Evolutionary conservation across 30 jellyfish, hydroid and myxozoan species (phyloP), one percentile per base, ranked within the genome.

Genomic region (Phacellophora camtschatica): DNA sequence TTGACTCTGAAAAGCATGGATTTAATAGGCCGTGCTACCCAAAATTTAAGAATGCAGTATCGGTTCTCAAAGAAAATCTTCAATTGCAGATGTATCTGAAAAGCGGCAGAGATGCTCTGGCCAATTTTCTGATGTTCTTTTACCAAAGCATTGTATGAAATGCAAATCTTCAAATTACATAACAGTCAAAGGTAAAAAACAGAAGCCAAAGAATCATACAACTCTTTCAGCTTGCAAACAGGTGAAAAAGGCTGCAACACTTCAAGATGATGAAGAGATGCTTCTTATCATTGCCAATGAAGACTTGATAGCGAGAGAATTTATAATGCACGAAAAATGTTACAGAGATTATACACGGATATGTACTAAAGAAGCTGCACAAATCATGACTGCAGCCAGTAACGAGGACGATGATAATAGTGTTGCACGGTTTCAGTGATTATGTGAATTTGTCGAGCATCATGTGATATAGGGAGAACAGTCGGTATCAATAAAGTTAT

Each of bases 241-340:
- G 57, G 57, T 63, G 28, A 32, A 36, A 63, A 32, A 63, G 24
- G 77, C 77, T 30, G 77, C 77, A 32, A 31, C 53, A 63, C 53
- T 63, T 36, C 71, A 63, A 16, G 28, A 32, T 13, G 53, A 63
- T 29, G 77, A 63, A 19, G 77, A 19, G 37, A 55, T 55, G 59
- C 57, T 63, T 9, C 53, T 36, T 63, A 36, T 30, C 53, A 25
- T 63, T 30, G 15, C 53, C 1, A 63, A 63, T 9, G 57, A 63
- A 22, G 77, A 63, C 57, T 63, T 63, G 77, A 63, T 36, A 65
- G 53, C 77, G 35, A 63, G 77, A 30, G 77, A 63, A 36, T 63
- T 30, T 36, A 32, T 10, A 63, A 36, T 63, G 57, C 77, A 63
- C 2, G 53, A 63, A 18, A 63, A 22, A 63, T 63, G 77, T 12